These are phyloP conservation scores for Brotula barbata DNA, from an alignment of 2,797 vertebrate species.

Conservation along the genomic window DNA sequence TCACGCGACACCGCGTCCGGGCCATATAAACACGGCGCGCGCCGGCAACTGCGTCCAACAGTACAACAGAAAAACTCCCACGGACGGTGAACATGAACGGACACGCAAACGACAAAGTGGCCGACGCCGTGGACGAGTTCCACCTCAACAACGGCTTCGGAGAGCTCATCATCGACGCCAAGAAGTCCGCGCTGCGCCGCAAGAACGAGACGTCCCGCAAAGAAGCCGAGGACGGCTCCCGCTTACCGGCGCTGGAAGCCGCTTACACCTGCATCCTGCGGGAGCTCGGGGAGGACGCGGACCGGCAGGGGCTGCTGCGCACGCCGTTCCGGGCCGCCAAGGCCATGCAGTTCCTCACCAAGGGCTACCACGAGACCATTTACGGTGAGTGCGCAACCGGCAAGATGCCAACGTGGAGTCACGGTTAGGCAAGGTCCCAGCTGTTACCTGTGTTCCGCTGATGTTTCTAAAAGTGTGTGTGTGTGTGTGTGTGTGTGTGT, in stretches of 20 bases:
- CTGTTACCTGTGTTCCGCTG: too few species aligned
- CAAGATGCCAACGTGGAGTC: too few species aligned
- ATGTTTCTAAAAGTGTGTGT: not conserved
- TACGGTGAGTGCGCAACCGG: slow-evolving; percentile 71
- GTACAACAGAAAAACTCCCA: not conserved
- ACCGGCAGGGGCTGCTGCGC: slow-evolving; percentile 81
- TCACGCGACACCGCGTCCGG: not conserved
- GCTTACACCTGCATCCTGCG: slow-evolving; percentile 82
- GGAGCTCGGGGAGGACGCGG: slow-evolving; percentile 82
- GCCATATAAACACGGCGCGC: slow-evolving; percentile 50
- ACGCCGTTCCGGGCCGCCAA: slow-evolving; percentile 84
- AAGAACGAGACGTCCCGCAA: slow-evolving; percentile 70
- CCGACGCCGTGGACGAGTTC: slow-evolving; percentile 65
- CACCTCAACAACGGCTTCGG: slow-evolving; percentile 62
- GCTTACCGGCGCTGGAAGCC: slow-evolving; percentile 70
- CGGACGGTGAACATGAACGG: slow-evolving; percentile 69
- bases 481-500: not conserved
- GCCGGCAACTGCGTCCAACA: not conserved
- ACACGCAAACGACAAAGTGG: slow-evolving; percentile 58
- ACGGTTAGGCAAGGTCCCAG: too few species aligned
- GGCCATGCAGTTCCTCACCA: slow-evolving; percentile 88
- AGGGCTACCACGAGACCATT: slow-evolving; percentile 83
- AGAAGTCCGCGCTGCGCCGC: slow-evolving; percentile 60
- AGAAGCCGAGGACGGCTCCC: slow-evolving; percentile 66
- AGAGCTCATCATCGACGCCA: slow-evolving; percentile 68